These are phyloP conservation scores for Meriones unguiculatus DNA, from an alignment of 2,113 vertebrate species.

Conservation along the genomic window DNA sequence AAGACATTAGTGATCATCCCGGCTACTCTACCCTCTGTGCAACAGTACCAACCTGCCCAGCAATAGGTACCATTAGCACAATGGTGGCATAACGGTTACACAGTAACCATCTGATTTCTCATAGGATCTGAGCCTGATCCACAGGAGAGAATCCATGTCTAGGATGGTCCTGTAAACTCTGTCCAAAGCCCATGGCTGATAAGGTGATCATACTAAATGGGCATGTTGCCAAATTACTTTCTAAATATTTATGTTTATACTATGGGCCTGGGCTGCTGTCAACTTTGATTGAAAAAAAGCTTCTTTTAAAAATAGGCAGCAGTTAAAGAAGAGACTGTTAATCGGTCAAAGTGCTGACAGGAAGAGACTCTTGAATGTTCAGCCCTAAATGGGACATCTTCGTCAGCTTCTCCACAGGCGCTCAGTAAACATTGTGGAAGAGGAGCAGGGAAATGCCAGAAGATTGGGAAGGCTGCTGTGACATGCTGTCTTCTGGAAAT, in stretches of 20 bases:
- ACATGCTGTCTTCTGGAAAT: not conserved
- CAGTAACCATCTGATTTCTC: not conserved
- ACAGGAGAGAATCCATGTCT: not conserved
- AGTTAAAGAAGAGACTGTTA: not conserved
- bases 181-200: not conserved
- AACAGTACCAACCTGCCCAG: not conserved
- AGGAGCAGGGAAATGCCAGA: too few species aligned
- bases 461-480: not conserved
- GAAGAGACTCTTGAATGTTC: not conserved
- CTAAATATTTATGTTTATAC: not conserved
- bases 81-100: not conserved
- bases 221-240: not conserved
- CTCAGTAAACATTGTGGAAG: rapidly evolving
- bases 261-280: not conserved
- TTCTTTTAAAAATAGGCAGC: not conserved
- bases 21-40: not conserved
- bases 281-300: not conserved
- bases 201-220: not conserved
- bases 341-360: not conserved
- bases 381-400: not conserved
- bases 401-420: too few species aligned
- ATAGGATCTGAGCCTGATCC: not conserved
- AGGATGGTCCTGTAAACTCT: not conserved
- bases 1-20: not conserved
- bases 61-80: not conserved